Evolutionary conservation across 1,140 invertebrate genomes (phyloP).

Genomic region (Watersipora subatra): DNA sequence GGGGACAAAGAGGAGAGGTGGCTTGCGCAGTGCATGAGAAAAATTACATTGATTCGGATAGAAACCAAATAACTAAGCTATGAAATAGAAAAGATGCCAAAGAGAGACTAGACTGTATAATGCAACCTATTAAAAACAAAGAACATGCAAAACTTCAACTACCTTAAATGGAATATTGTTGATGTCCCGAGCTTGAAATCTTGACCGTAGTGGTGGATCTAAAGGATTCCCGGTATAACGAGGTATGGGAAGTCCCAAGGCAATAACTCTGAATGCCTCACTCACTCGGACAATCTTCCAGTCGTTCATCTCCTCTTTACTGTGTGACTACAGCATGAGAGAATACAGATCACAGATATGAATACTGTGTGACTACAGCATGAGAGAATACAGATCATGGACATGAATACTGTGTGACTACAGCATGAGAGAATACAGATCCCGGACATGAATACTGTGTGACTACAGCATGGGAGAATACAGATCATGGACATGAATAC

Average conservation of each 20-base stretch:
- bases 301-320: conserved; percentile 59
- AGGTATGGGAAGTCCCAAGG: conserved; percentile 37
- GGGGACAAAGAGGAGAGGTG: too few relatives aligned
- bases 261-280: conserved; percentile 63
- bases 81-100: too few relatives aligned
- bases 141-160: background rate
- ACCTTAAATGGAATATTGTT: conserved; percentile 39
- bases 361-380: background rate
- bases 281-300: conserved; percentile 65
- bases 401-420: too few relatives aligned
- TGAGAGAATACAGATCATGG: too few relatives aligned
- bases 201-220: conserved; percentile 82
- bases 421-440: too few relatives aligned
- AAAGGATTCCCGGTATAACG: conserved; percentile 67
- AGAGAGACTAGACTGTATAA: too few relatives aligned
- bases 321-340: conserved; percentile 52
- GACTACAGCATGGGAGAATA: too few relatives aligned
- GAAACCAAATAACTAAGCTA: too few relatives aligned
- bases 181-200: conserved; percentile 84
- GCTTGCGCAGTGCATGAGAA: too few relatives aligned
- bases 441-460: too few relatives aligned
- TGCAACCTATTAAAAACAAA: background rate
- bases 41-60: too few relatives aligned
- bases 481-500: too few relatives aligned
- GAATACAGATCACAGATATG: background rate